Base-by-base conservation (phyloP, 2,113 vertebrate genomes). In the Ranitomeya imitator region DNA sequence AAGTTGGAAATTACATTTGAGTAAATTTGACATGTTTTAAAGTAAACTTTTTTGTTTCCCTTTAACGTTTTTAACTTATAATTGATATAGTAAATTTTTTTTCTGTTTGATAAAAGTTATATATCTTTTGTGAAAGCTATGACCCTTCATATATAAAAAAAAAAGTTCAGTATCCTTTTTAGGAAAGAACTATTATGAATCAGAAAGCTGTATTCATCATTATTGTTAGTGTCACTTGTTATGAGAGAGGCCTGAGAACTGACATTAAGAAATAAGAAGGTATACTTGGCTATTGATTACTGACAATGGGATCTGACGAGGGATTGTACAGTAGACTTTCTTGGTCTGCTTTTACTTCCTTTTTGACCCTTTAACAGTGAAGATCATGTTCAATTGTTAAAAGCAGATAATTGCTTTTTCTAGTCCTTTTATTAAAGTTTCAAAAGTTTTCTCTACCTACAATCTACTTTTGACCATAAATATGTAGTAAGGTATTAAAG, bases 171-270 rank as follows among this genome's bases (percentile, higher is more conserved):
- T 52, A 13, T 83, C 10, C 45, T n/a, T 69, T 83, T 54, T n/a
- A 63, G 57, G 61, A 67, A 63, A 69, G 67, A 67, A 55, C 21
- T 8, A 10, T 84, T 71, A 21, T 18, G 31, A 52, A 54, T 65
- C 63, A 54, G 21, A 23, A 12, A 69, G 23, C 26, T 84, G 65
- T 84, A 69, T 69, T 84, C 82, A 84, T 84, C 63, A 69, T 84
- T 52, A 84, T 84, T 84, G 63, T 84, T 45, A n/a, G 82, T 23
- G n/a, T 52, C 82, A 71, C 21, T 21, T 84, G 71, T 84, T 71
- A 69, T 84, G 51, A 84, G 82, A 15, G 11, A 69, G 82, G 67
- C 52, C n/a, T 55, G 12, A 55, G 61, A 37, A 54, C 37, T 69
- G 63, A 69, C 63, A 84, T 23, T 84, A 67, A 71, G 26, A 65